A percentile compares a stretch with the other conserved stretches of the same genome.
These are phyloP conservation scores for Glaucopsyche alexis DNA, from an alignment of 2,888 invertebrate species.

Conservation along the genomic window DNA sequence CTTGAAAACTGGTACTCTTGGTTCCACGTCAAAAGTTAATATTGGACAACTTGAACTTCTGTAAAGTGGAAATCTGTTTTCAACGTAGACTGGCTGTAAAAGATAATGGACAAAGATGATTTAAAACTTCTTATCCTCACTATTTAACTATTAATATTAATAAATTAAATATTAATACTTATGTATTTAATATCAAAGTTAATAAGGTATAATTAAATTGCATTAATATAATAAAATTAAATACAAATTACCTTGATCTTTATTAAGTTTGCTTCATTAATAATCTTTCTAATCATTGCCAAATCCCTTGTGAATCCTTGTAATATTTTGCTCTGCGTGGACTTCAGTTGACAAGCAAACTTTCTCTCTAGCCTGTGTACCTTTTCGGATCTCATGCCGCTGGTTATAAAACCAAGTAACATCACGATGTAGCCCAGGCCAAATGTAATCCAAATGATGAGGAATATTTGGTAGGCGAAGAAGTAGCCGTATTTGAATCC, in stretches of 20 bases:
- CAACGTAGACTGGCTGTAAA: constrained; percentile 88
- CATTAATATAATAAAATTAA: no score
- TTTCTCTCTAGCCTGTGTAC: constrained; percentile 87
- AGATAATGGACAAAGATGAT: not conserved
- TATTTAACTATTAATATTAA: no score
- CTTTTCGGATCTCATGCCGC: constrained; percentile 86
- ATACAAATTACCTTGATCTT: constrained; percentile 84
- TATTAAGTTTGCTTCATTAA: constrained; percentile 90
- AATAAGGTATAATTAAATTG: no score
- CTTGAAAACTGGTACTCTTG: constrained; percentile 67
- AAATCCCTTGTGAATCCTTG: constrained; percentile 88
- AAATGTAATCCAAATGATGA: constrained; percentile 94
- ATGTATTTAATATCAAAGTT: no score
- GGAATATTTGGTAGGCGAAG: constrained; percentile 87
- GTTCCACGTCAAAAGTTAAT: constrained; percentile 82
- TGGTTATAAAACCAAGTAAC: constrained; percentile 91
- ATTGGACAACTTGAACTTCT: constrained; percentile 87
- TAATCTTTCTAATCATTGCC: constrained; percentile 84
- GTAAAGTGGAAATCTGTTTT: constrained; percentile 68
- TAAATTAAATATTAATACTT: no score
- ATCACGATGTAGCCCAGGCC: constrained; percentile 95
- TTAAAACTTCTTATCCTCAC: not conserved
- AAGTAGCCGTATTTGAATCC: constrained; percentile 81
- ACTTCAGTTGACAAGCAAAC: constrained; percentile 86
- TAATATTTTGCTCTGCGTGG: constrained; percentile 88